A percentile compares a stretch with the other conserved stretches of the same genome.
phyloP scores from a whole-genome alignment of 2,113 vertebrate species.

The Talpa occidentalis region DNA sequence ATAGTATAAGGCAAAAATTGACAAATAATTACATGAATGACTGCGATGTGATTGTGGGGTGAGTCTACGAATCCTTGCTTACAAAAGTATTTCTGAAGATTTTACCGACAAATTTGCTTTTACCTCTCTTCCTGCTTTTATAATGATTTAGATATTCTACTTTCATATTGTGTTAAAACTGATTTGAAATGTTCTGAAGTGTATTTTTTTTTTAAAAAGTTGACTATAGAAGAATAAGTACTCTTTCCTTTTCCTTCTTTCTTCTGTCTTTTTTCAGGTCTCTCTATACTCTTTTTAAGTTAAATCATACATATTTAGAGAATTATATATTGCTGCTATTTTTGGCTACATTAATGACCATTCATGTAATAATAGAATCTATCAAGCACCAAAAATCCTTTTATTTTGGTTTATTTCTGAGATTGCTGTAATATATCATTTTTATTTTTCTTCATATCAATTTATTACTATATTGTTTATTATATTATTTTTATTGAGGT shows the following conservation, averaged over 20 bases:
- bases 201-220: not conserved
- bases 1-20: not conserved
- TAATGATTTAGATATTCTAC: not conserved
- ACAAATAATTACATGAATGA: not conserved
- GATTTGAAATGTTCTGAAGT: not conserved
- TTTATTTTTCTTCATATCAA: not conserved
- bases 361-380: not conserved
- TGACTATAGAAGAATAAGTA: not conserved
- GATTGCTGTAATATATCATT: not conserved
- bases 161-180: not conserved
- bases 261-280: not conserved
- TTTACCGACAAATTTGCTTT: not conserved
- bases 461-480: no score
- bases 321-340: not conserved
- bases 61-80: not conserved
- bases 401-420: conserved; percentile 6
- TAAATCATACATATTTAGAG: not conserved
- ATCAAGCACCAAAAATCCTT: not conserved
- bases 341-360: not conserved
- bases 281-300: not conserved
- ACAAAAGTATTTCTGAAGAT: not conserved
- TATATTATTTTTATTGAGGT: no score
- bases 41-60: not conserved
- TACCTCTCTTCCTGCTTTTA: not conserved
- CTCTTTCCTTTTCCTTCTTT: not conserved